These are phyloP conservation scores for Yponomeuta sedellus DNA, from an alignment of 2,888 invertebrate species.

Conservation along the genomic window DNA sequence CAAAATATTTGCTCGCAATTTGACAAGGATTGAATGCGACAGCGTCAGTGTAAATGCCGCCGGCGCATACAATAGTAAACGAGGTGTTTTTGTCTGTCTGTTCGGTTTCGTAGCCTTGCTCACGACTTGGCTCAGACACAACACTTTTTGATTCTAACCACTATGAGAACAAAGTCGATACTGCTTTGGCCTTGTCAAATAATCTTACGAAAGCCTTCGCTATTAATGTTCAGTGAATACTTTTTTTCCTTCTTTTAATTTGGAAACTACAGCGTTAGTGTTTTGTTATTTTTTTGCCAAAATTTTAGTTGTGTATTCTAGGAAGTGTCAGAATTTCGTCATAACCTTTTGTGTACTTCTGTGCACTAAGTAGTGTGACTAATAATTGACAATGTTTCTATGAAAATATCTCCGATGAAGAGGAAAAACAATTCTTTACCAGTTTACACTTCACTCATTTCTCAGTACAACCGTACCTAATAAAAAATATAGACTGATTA, in stretches of 20 bases:
- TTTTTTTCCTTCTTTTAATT: conserved; percentile 3
- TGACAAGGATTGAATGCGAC: background rate
- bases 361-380: background rate
- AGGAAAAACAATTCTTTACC: too few species aligned
- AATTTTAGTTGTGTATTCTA: background rate
- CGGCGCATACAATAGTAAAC: conserved; percentile 4
- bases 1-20: background rate
- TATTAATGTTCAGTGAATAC: conserved; percentile 3
- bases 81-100: conserved; percentile 7
- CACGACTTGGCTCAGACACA: background rate
- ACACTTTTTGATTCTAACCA: background rate
- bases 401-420: background rate
- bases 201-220: conserved; percentile 1
- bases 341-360: background rate
- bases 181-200: background rate
- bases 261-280: conserved; percentile 1
- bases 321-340: conserved; percentile 5
- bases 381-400: background rate
- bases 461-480: too few species aligned
- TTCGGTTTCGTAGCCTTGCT: conserved; percentile 10
- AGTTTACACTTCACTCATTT: too few species aligned
- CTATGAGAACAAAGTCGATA: background rate
- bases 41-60: background rate
- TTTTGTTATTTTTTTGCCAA: background rate
- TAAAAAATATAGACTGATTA: too few species aligned